These are phyloP conservation scores for Hycleus phaleratus DNA, from an alignment of 1,140 invertebrate genomes.

Conservation along the genomic window DNA sequence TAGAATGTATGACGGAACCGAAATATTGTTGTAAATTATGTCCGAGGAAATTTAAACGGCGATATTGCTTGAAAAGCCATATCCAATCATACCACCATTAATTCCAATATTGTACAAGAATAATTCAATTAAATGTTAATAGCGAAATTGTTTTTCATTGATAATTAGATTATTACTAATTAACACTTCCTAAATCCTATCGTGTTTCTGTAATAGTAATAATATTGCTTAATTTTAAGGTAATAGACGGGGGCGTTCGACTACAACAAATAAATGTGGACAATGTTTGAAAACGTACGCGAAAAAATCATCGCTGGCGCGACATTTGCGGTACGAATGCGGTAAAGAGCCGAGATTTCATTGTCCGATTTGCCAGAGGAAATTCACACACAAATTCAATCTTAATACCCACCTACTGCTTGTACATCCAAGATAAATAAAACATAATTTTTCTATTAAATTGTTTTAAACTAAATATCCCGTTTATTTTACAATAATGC, in stretches of 20 bases:
- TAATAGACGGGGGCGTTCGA: neutral
- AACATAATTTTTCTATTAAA: too few species aligned
- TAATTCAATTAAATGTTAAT: neutral
- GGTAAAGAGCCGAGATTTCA: slow-evolving; percentile 34
- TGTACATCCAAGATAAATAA: too few species aligned
- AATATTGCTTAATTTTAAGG: neutral
- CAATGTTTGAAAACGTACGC: slow-evolving; percentile 4
- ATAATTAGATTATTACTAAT: too few species aligned
- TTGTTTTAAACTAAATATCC: too few species aligned
- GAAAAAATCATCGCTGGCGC: slow-evolving; percentile 23
- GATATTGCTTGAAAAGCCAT: slow-evolving; percentile 2
- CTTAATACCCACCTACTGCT: slow-evolving; percentile 44
- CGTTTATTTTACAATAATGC: too few species aligned
- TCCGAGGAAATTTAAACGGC: slow-evolving; percentile 17
- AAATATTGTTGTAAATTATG: slow-evolving; percentile 38
- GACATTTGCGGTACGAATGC: slow-evolving; percentile 44
- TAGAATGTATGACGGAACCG: slow-evolving; percentile 54
- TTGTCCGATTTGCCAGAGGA: slow-evolving; percentile 51
- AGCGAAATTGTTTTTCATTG: too few species aligned
- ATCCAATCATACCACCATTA: neutral
- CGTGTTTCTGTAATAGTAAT: neutral
- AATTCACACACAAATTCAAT: slow-evolving; percentile 76
- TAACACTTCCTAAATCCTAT: too few species aligned
- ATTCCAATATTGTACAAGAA: neutral
- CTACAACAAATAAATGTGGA: neutral